Base-by-base conservation (phyloP, 2,113 vertebrate genomes). In the Notarius lentiginosus region DNA sequence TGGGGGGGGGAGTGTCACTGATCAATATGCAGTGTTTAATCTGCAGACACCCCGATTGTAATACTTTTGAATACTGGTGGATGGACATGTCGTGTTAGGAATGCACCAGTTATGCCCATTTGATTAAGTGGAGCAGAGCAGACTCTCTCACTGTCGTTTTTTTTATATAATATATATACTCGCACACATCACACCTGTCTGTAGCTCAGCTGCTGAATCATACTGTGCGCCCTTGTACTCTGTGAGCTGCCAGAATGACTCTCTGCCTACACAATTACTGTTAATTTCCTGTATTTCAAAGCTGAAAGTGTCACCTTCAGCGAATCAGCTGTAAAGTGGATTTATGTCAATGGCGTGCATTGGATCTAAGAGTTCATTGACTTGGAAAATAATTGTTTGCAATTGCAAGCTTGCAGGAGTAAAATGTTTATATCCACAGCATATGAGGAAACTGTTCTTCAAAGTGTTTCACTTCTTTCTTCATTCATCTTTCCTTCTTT, bases 361-460 rank as follows among this genome's bases (percentile, higher is more conserved):
- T 70, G 30, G 75, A 9, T 4, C 53, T 79, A 53, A 53, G n/a
- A 68, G 22, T 63, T 80, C 77, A 84, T 53, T 83, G 53, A 63
- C 79, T 83, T 63, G 56, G 49, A 84, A 83, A 83, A 60, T 83
- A 58, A 79, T 83, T 63, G 51, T 83, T 86, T 66, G 47, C 17
- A 58, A 70, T 83, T 60, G 30, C 12, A 58, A 84, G 84, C 6
- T 24, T 27, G 22, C 51, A 81, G n/a, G 49, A 81, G 53, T 77
- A 58, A 68, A 82, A 70, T 30, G 30, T 53, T 14, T 81, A 84
- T 53, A 88, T 88, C 47, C 83, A 68, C 47, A 55, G 27, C 49
- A 79, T 66, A 83, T 83, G 27, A 83, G 79, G 47, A 83, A 76
- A 60, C 66, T 34, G n/a, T 87, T 82, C 66, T n/a, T 73, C 27